Evolutionary conservation across 2,888 invertebrate genomes (phyloP).

Genomic region (Reticulitermes lucifugus): DNA sequence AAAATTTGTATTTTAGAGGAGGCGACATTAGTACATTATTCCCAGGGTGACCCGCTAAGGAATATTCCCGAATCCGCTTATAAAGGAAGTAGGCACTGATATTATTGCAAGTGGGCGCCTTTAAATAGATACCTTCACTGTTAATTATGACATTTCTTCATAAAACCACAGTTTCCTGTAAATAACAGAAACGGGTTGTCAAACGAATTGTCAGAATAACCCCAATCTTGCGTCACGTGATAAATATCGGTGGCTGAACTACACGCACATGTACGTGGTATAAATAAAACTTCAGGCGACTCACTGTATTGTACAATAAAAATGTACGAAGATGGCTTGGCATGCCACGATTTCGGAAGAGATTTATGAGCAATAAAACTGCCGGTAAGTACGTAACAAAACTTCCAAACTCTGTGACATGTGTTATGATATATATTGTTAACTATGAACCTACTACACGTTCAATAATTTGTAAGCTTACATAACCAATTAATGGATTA

Average conservation of each 20-base stretch:
- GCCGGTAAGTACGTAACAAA: not conserved
- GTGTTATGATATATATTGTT: conserved; percentile 5
- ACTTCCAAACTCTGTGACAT: not conserved
- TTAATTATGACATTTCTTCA: not conserved
- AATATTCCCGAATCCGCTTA: no score
- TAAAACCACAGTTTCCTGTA: not conserved
- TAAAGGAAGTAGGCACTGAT: no score
- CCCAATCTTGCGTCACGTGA: not conserved
- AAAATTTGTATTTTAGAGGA: no score
- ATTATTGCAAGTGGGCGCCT: no score
- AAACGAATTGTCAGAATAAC: not conserved
- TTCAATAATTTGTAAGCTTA: not conserved
- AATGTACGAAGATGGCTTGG: not conserved
- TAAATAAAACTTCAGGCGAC: not conserved
- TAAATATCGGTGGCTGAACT: not conserved
- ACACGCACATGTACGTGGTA: not conserved
- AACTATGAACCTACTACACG: not conserved
- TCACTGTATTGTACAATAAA: not conserved
- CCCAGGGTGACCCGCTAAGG: no score
- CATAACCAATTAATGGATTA: not conserved
- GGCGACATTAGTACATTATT: no score
- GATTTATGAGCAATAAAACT: conserved; percentile 3
- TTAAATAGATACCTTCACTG: not conserved
- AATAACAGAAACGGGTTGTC: not conserved
- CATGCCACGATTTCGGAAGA: not conserved